These are phyloP conservation scores for Aleiodes leptofemur DNA, from an alignment of 2,888 invertebrate species.

Conservation along the genomic window DNA sequence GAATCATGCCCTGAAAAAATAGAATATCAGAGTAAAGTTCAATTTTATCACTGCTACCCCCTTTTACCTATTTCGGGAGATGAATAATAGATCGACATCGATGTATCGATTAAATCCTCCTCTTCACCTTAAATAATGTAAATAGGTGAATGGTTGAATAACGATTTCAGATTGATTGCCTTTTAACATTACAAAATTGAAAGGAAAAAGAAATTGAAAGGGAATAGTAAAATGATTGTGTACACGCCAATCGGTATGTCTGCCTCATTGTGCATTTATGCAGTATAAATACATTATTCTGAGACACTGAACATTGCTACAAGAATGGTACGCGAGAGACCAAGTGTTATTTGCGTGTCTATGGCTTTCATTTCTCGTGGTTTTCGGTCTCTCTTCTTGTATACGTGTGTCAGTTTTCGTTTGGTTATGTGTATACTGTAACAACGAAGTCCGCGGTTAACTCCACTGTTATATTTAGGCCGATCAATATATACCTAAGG, in stretches of 20 bases:
- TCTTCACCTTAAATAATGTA: conserved; percentile 12
- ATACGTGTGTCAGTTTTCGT: conserved; percentile 20
- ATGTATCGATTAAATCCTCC: neutral
- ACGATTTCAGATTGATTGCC: conserved; percentile 17
- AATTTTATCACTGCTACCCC: too few relatives aligned
- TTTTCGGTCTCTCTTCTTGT: neutral
- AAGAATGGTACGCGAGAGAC: neutral
- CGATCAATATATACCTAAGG: conserved; percentile 67
- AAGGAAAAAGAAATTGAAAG: neutral
- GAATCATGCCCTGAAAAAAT: too few relatives aligned
- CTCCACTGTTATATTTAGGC: conserved; percentile 71
- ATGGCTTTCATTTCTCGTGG: conserved; percentile 16
- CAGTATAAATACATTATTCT: conserved; percentile 33
- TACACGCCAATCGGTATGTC: conserved; percentile 13
- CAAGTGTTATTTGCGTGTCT: conserved; percentile 36
- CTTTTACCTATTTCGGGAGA: too few relatives aligned
- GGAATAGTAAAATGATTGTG: conserved; percentile 3
- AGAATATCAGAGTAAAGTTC: too few relatives aligned
- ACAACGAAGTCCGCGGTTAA: conserved; percentile 20
- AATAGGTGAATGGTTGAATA: conserved; percentile 13
- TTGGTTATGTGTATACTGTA: conserved; percentile 18
- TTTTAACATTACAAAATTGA: neutral
- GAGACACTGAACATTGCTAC: conserved; percentile 37
- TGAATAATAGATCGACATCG: neutral
- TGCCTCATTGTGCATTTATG: conserved; percentile 13